Evolutionary conservation across 2,888 invertebrate species (phyloP), one percentile per base, ranked within the genome.

Genomic region (Agonopterix alstromeriana): DNA sequence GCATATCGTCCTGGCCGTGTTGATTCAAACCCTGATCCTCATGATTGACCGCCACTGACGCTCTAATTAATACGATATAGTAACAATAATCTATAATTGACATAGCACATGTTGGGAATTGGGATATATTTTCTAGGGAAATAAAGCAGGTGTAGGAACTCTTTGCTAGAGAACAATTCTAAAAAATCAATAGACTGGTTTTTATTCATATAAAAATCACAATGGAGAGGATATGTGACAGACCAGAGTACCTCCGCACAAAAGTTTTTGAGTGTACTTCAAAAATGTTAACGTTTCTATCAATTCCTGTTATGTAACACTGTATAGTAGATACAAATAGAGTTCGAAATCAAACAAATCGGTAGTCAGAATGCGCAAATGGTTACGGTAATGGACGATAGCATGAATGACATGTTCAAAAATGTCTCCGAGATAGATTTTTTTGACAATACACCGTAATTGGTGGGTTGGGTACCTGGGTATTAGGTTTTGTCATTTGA

Each of bases 401-500:
- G 53, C 67, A 67, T 75, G 78, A 85, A 82, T 85, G 86, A 86
- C 85, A 85, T 77, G 78, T 81, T 79, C 81, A 76, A 81, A 82
- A 84, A 82, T 86, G 87, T 88, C 87, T 77, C 86, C 73, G 71
- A 73, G 81, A 77, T 78, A 67, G 65, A 65, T 83, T 86, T 81
- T 80, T 81, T 77, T 73, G 73, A 81, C 81, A 82, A 82, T 82
- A 65, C 74, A 43, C 59, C 40, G 80, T 88, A 88, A 88, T 88
- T 88, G 88, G 87, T 88, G 86, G 88, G 88, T 82, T 82, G 83
- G 87, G 81, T 88, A 88, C 88, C 88, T 88, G 88, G 87, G 80
- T 70, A 68, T 62, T 65, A 60, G 75, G 82, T 78, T 79, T 87
- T 86, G 86, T 87, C 62, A 65, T 73, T 69, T 63, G 69, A 87